A percentile compares a stretch with the other conserved stretches of the same genome.
phyloP scores from a whole-genome alignment of 2,888 invertebrate species.

The Microctonus hyperodae region DNA sequence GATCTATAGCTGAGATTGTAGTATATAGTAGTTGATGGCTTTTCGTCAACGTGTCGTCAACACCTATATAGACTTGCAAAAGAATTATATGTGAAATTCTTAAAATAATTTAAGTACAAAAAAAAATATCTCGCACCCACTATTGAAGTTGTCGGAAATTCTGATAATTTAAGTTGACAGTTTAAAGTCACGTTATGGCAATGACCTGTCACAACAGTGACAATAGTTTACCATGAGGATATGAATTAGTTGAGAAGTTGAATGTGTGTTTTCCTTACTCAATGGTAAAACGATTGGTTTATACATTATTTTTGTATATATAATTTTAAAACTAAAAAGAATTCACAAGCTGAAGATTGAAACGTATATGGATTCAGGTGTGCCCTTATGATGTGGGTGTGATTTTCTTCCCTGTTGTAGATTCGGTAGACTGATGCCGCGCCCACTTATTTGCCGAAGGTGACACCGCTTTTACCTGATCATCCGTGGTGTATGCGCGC shows the following conservation, averaged over 20 bases:
- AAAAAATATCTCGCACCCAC: constrained; percentile 2
- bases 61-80: constrained; percentile 11
- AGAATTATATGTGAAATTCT: constrained; percentile 10
- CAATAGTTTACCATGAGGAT: constrained; percentile 1
- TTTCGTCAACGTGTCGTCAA: constrained; percentile 16
- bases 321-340: background rate
- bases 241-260: background rate
- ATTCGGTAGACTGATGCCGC: constrained; percentile 41
- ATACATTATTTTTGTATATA: background rate
- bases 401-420: constrained; percentile 36
- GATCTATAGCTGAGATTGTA: background rate
- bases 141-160: constrained; percentile 7
- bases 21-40: constrained; percentile 20
- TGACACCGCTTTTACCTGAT: constrained; percentile 52
- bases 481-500: constrained; percentile 36
- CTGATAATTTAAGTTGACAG: constrained; percentile 14
- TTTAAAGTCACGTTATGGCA: constrained; percentile 6
- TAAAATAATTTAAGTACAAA: background rate
- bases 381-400: constrained; percentile 41
- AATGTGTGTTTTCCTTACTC: background rate
- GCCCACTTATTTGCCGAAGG: constrained; percentile 56
- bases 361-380: constrained; percentile 39
- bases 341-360: constrained; percentile 1
- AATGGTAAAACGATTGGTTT: constrained; percentile 2
- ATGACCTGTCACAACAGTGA: constrained; percentile 16